Conservation (phyloP, 1,140 invertebrate species). For the Orussus abietinus region DNA sequence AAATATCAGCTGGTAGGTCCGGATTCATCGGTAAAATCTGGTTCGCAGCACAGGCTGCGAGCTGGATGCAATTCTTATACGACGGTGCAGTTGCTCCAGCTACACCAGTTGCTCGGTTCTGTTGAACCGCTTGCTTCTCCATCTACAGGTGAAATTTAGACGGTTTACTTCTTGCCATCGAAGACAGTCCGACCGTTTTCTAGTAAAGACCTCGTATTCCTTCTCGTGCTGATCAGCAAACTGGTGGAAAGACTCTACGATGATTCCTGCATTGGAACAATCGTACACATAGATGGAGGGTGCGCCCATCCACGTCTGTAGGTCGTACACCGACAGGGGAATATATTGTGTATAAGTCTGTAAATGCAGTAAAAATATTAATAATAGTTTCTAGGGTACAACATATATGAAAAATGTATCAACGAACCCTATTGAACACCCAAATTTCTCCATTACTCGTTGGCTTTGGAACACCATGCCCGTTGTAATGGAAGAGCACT, state of each 20-base stretch:
- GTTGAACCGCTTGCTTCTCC: conserved; percentile 45
- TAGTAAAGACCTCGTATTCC: conserved; percentile 84
- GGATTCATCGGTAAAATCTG: conserved; percentile 97
- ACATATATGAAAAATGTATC: conserved; percentile 1
- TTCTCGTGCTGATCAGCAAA: conserved; percentile 89
- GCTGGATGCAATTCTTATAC: conserved; percentile 90
- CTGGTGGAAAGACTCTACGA: conserved; percentile 87
- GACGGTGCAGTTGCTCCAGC: conserved; percentile 51
- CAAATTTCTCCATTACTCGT: conserved; percentile 99
- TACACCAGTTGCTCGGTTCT: conserved; percentile 41
- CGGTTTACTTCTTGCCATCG: no score
- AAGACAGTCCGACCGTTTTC: no score
- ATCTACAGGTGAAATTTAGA: conserved; percentile 29
- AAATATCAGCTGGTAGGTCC: conserved; percentile 97
- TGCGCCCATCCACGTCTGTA: conserved; percentile 98
- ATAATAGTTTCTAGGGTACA: conserved; percentile 5
- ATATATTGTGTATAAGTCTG: conserved; percentile 98
- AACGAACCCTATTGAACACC: conserved; percentile 93
- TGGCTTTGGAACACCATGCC: conserved; percentile 97
- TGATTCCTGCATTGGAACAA: conserved; percentile 96
- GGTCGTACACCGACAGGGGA: conserved; percentile 95
- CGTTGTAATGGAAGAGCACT: conserved; percentile 99
- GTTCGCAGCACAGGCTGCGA: conserved; percentile 88
- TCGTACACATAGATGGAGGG: conserved; percentile 99
- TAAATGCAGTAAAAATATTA: conserved; percentile 27